Evolutionary conservation across 2,113 vertebrate genomes (phyloP).

Genomic region (Thermophis baileyi): DNA sequence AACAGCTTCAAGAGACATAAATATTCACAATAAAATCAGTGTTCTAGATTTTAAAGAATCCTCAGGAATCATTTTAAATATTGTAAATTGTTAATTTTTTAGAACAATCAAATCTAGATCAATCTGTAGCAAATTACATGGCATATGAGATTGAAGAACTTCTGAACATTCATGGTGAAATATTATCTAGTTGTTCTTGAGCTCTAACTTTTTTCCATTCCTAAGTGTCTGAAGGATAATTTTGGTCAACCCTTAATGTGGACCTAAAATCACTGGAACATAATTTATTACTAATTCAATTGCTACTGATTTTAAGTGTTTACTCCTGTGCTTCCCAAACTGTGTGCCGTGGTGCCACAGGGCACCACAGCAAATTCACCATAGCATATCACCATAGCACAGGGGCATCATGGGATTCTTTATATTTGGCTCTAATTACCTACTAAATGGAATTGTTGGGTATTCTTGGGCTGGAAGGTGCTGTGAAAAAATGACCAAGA

Average conservation of each 20-base stretch:
- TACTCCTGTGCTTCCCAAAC: neutral
- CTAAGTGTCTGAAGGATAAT: neutral
- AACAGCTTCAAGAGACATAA: slow-evolving; percentile 27
- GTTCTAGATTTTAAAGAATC: neutral
- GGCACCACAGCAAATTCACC: neutral
- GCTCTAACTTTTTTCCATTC: neutral
- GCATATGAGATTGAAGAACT: neutral
- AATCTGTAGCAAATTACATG: neutral
- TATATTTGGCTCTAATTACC: neutral
- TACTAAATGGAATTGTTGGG: neutral
- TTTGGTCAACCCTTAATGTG: neutral
- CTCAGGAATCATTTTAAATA: slow-evolving; percentile 41
- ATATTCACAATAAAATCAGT: neutral
- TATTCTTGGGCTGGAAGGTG: neutral
- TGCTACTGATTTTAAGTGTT: neutral
- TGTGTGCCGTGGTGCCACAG: neutral
- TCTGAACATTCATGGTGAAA: neutral
- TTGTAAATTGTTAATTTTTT: neutral
- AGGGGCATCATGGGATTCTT: neutral
- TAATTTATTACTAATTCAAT: neutral
- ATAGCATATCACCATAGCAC: neutral
- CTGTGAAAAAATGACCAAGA: neutral
- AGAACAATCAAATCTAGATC: neutral
- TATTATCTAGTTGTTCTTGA: neutral
- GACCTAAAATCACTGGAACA: neutral